Evolutionary conservation across 2,113 vertebrate species (phyloP).

Genomic region (Vimba vimba): DNA sequence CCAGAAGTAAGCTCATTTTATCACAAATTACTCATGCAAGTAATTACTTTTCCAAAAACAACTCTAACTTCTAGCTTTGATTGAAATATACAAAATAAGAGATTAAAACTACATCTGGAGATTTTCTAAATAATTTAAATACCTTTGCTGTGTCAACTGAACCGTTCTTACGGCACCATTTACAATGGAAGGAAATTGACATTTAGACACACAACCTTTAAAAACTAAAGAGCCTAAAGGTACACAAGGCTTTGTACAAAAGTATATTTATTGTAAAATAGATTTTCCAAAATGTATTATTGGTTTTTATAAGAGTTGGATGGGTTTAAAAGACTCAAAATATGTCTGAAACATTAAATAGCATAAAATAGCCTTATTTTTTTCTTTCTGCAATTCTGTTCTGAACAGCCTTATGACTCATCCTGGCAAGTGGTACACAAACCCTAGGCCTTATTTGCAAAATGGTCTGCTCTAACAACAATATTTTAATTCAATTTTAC

Average conservation of each 20-base stretch:
- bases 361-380: neutral
- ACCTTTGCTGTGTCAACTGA: neutral
- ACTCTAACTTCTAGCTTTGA: neutral
- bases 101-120: neutral
- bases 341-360: neutral
- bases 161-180: neutral
- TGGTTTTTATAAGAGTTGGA: neutral
- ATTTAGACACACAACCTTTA: neutral
- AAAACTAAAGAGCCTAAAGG: neutral
- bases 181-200: neutral
- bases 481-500: slow-evolving; percentile 42
- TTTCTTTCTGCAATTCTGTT: neutral
- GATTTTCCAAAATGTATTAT: neutral
- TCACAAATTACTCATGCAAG: neutral
- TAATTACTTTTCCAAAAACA: neutral
- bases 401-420: neutral
- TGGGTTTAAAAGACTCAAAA: neutral
- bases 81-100: slow-evolving; percentile 18
- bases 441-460: slow-evolving; percentile 20
- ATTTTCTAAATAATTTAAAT: neutral
- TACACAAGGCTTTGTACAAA: neutral
- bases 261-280: neutral
- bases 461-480: slow-evolving; percentile 16
- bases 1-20: neutral
- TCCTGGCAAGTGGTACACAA: slow-evolving; percentile 26